Conservation (phyloP, 1,140 invertebrate species). For the Drosophila pallidifrons region DNA sequence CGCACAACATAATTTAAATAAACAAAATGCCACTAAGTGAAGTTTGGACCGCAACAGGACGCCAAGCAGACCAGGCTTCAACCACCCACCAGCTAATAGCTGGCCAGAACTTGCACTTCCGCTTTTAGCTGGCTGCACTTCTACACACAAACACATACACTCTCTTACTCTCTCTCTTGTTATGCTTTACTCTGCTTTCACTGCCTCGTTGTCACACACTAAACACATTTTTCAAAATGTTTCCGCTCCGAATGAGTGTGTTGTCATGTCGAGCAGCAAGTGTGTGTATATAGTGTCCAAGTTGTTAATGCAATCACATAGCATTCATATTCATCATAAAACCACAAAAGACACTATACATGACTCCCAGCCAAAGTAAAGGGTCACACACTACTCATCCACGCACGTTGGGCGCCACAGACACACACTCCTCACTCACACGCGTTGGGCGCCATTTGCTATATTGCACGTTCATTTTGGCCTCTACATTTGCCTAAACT, state of each 20-base stretch:
- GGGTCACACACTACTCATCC: slow-evolving; percentile 12
- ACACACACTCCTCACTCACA: background rate
- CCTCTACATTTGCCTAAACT: slow-evolving; percentile 43
- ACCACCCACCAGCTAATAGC: slow-evolving; percentile 14
- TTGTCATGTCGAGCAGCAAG: slow-evolving; percentile 53
- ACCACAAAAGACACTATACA: slow-evolving; percentile 75
- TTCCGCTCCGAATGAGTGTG: slow-evolving; percentile 63
- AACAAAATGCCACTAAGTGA: slow-evolving; percentile 82
- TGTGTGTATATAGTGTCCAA: slow-evolving; percentile 48
- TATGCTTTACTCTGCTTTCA: slow-evolving; percentile 5
- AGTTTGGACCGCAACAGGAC: slow-evolving; percentile 78
- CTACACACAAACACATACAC: background rate
- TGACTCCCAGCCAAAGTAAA: slow-evolving; percentile 29
- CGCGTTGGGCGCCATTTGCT: slow-evolving; percentile 21
- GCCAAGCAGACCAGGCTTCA: slow-evolving; percentile 49
- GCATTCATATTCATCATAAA: slow-evolving; percentile 83
- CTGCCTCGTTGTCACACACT: slow-evolving; percentile 66
- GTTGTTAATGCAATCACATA: slow-evolving; percentile 83
- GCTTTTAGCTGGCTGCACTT: slow-evolving; percentile 21
- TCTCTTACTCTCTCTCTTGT: slow-evolving; percentile 12
- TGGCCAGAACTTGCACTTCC: slow-evolving; percentile 29
- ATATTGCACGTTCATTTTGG: slow-evolving; percentile 24
- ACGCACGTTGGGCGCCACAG: slow-evolving; percentile 13
- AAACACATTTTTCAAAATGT: slow-evolving; percentile 80
- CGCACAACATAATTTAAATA: slow-evolving; percentile 82